A percentile compares a stretch with the other conserved stretches of the same genome.
phyloP scores from a whole-genome alignment of 1,140 invertebrate species.

The Sarcophaga bullata region DNA sequence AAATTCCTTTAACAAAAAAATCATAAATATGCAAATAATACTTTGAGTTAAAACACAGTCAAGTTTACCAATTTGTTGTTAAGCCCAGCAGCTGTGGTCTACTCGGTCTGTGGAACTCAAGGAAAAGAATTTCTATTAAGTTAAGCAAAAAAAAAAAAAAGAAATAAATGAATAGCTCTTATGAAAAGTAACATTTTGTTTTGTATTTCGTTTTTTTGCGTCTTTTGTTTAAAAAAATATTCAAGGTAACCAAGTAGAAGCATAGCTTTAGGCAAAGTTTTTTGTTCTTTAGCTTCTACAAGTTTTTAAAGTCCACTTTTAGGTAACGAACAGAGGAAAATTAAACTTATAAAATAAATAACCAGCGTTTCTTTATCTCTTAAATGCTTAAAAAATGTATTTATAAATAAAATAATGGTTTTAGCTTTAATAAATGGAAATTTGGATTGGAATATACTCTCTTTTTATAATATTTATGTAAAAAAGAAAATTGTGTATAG shows the following conservation, averaged over 20 bases:
- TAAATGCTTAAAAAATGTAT: too few relatives aligned
- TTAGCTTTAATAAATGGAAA: background rate
- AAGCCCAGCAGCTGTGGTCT: slow-evolving; percentile 19
- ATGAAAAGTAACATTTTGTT: slow-evolving; percentile 24
- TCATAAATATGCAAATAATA: background rate
- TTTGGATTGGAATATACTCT: background rate
- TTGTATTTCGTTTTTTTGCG: background rate
- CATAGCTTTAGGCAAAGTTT: background rate
- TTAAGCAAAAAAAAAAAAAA: background rate
- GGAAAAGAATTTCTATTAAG: background rate
- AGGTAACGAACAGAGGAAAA: background rate
- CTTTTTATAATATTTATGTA: background rate
- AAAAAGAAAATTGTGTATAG: background rate
- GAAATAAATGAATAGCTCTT: slow-evolving; percentile 11
- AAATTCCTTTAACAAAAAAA: background rate
- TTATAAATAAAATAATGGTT: too few relatives aligned
- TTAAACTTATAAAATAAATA: too few relatives aligned
- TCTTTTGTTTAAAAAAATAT: background rate
- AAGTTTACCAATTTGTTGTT: background rate
- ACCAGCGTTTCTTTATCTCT: too few relatives aligned
- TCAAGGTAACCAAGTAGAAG: background rate
- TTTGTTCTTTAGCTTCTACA: background rate
- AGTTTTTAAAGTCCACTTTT: slow-evolving; percentile 17
- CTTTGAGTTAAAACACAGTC: background rate
- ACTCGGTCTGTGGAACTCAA: slow-evolving; percentile 4